Base-by-base conservation (phyloP, 2,888 invertebrate genomes). In the Hipparchia sbordonii region DNA sequence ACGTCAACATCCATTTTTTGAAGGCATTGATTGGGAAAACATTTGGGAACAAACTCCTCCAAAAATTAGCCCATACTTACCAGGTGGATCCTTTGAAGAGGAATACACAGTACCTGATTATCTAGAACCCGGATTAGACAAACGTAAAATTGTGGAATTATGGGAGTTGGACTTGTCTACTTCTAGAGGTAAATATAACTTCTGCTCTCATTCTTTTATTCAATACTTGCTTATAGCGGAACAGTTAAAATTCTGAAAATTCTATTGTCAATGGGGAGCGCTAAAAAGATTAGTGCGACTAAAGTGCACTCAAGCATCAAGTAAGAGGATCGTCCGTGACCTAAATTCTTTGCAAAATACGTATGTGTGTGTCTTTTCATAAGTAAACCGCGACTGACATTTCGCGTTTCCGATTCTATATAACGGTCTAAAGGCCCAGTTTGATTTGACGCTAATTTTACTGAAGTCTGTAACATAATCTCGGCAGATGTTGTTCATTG, bases 71-170 rank as follows among this genome's bases (percentile, higher is more conserved):
- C 97, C 97, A 0, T 98, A 97, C 85, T 92, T 98, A 80, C 97
- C 98, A 2, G 97, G 97, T 68, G 92, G 93, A 66, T 89, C 91
- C 13, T 94, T 96, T 73, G 96, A 96, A 81, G 97, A 97, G 78
- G 95, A 96, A 79, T 96, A 96, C 83, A 94, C 95, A 75, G 94
- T 97, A 71, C 96, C 97, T 33, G 97, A 97, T 78, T 95, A 97
- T 85, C 93, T 98, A 70, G 97, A 98, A 89, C 98, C 98, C 1
- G 98, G 98, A 9, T 92, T 99, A 72, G 97, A 97, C 84, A 97
- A 97, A 82, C 95, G 96, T 76, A 97, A 97, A 86, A 94, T 97
- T 56, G 96, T 97, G 48, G 95, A 97, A 70, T 94, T 98, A 71
- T 95, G 97, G 82, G 97, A 97, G 76, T 92, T 96, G 75, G 96